Conservation (phyloP, 92 coral and sea anemone species). For the Phenganax marumi region DNA sequence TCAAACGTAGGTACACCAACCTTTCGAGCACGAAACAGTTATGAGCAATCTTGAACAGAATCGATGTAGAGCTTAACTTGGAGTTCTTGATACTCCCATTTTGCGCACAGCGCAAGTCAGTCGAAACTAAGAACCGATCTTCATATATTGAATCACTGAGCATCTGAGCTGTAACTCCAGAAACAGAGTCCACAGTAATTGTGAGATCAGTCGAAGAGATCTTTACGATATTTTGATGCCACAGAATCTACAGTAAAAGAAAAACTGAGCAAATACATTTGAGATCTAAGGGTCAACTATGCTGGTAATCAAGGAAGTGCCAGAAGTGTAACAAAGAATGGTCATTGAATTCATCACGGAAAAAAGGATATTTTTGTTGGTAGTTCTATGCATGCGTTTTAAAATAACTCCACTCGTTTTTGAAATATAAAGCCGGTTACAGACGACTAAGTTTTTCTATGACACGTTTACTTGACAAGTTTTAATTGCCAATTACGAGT, state of each 20-base stretch:
- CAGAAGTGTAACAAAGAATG: background rate
- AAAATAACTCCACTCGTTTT: no score
- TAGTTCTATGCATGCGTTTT: no score
- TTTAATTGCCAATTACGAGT: no score
- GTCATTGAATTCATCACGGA: no score
- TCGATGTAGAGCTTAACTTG: background rate
- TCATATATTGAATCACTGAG: slow-evolving; percentile 3
- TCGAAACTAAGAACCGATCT: slow-evolving; percentile 15
- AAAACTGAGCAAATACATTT: background rate
- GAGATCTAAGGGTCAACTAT: background rate
- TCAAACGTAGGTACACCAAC: background rate
- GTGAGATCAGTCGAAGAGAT: background rate
- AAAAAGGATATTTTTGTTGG: no score
- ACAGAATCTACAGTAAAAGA: background rate
- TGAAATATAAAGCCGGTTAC: no score
- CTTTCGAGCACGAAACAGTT: slow-evolving; percentile 5
- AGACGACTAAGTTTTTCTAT: no score
- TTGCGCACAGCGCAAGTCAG: slow-evolving; percentile 30
- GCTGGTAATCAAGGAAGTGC: background rate
- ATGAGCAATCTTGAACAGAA: slow-evolving; percentile 31
- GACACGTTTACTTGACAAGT: no score
- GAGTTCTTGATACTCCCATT: background rate
- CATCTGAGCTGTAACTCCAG: slow-evolving; percentile 19
- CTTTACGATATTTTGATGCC: background rate
- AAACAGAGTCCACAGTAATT: slow-evolving; percentile 15